A percentile compares a stretch with the other conserved stretches of the same genome.
Evolutionary conservation across 37 sponge, comb jelly and placozoan species (phyloP).

Genomic region (Diacarnus erythraeanus): DNA sequence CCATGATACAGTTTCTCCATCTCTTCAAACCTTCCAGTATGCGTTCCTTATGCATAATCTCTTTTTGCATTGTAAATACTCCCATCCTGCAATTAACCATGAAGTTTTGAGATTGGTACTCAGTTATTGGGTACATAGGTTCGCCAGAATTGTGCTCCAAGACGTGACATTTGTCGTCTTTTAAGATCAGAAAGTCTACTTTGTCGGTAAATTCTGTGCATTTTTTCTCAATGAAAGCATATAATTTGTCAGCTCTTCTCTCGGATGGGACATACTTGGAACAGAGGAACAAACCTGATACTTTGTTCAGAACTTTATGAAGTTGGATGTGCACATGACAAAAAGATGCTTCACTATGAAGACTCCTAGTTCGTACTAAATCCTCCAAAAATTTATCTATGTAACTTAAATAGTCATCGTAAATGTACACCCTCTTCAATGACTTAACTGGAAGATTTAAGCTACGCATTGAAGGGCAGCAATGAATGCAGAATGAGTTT

Average conservation of each 20-base stretch:
- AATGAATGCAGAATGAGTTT: background rate
- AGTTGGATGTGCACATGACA: background rate
- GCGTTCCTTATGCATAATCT: background rate
- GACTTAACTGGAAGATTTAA: background rate
- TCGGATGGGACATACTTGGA: background rate
- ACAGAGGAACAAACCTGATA: too few relatives aligned
- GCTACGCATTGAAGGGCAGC: background rate
- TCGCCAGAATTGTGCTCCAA: background rate
- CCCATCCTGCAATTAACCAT: background rate
- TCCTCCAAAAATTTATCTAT: background rate
- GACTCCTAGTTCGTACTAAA: too few relatives aligned
- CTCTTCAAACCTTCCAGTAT: background rate
- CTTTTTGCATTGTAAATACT: too few relatives aligned
- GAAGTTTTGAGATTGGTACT: background rate
- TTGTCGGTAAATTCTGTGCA: background rate
- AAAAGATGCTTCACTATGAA: background rate
- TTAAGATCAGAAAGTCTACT: background rate
- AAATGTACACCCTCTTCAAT: background rate
- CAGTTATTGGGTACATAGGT: background rate
- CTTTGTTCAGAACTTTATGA: background rate
- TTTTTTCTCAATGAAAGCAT: background rate
- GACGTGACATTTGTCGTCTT: background rate
- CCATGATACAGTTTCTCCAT: background rate
- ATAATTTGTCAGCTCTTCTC: background rate
- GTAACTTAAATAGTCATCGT: background rate